These are phyloP conservation scores for Heliothis subflexa DNA, from an alignment of 1,140 invertebrate species.

Conservation along the genomic window DNA sequence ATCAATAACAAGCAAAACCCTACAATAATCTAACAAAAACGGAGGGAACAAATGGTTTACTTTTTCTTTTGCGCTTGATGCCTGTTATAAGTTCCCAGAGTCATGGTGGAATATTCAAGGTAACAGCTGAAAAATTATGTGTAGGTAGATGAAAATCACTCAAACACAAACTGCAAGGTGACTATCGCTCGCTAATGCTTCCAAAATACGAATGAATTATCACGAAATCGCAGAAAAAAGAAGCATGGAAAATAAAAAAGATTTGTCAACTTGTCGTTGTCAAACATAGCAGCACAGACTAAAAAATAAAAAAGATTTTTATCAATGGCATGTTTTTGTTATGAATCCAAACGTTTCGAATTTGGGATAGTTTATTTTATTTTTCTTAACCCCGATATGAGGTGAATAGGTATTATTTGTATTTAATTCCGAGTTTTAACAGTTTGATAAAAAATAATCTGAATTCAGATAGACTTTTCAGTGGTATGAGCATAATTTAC, in stretches of 20 bases:
- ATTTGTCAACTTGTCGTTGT: constrained; percentile 43
- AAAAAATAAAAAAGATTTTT: constrained; percentile 14
- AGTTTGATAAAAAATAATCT: too few relatives aligned
- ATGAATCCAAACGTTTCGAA: neutral
- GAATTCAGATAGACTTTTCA: too few relatives aligned
- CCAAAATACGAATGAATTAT: constrained; percentile 49
- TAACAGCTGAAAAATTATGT: constrained; percentile 5
- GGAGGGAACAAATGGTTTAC: constrained; percentile 59
- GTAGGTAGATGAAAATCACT: constrained; percentile 46
- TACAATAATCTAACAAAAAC: constrained; percentile 31
- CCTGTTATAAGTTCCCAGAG: constrained; percentile 80
- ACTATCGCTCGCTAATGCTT: constrained; percentile 21
- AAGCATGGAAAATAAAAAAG: constrained; percentile 51
- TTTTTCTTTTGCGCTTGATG: constrained; percentile 79
- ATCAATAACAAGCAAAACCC: constrained; percentile 43
- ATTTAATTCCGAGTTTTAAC: too few relatives aligned
- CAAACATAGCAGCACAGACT: constrained; percentile 26
- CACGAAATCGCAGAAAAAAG: constrained; percentile 38
- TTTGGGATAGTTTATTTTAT: too few relatives aligned
- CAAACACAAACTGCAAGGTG: neutral
- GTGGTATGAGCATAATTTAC: too few relatives aligned
- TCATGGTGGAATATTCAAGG: constrained; percentile 64
- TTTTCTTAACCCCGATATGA: too few relatives aligned
- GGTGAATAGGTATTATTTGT: too few relatives aligned
- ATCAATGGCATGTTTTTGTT: neutral